A percentile compares a stretch with the other conserved stretches of the same genome.
Conservation (phyloP, 2,888 invertebrate species). For the Abscondita cerata region DNA sequence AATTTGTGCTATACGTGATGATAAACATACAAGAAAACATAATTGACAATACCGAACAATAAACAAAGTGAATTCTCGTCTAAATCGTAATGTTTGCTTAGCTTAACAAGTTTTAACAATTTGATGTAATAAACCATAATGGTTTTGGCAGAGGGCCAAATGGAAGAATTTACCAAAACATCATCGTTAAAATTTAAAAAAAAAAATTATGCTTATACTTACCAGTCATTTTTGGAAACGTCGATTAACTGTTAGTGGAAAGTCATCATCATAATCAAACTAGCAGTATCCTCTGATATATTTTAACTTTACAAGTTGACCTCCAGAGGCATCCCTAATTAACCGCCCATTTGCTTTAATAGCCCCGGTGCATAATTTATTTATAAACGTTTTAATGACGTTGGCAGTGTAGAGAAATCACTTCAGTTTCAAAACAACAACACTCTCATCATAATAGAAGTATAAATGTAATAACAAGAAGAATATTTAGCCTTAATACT, state of each 20-base stretch:
- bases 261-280: constrained; percentile 12
- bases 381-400: constrained; percentile 34
- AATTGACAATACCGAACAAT: too few relatives aligned
- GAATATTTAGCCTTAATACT: neutral
- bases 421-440: constrained; percentile 16
- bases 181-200: too few relatives aligned
- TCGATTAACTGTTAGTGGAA: constrained; percentile 8
- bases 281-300: constrained; percentile 17
- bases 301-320: constrained; percentile 24
- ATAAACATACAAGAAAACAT: too few relatives aligned
- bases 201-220: neutral
- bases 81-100: too few relatives aligned
- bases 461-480: neutral
- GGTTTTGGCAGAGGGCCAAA: too few relatives aligned
- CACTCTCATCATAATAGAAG: neutral
- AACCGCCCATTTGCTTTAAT: constrained; percentile 44
- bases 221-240: constrained; percentile 15
- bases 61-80: too few relatives aligned
- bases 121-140: too few relatives aligned
- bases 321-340: constrained; percentile 41
- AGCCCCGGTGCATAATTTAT: constrained; percentile 45
- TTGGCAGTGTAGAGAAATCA: constrained; percentile 32
- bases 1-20: too few relatives aligned
- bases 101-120: too few relatives aligned
- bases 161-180: too few relatives aligned